A percentile compares a stretch with the other conserved stretches of the same genome.
These are phyloP conservation scores for Strix uralensis DNA, from an alignment of 2,113 vertebrate genomes.

Conservation along the genomic window DNA sequence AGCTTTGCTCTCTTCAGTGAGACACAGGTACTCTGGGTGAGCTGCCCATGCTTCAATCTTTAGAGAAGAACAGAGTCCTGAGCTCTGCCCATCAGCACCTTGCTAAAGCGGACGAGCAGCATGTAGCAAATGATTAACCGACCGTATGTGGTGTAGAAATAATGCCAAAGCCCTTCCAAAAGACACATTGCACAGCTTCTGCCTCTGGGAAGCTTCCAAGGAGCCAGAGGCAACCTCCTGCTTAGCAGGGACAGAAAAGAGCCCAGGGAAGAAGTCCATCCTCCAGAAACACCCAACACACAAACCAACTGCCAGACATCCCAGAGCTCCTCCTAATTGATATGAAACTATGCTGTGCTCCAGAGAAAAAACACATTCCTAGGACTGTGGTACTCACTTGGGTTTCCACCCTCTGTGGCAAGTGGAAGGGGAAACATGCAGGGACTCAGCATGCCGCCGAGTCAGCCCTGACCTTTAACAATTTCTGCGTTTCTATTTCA, in stretches of 20 bases:
- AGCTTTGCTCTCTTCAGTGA: neutral
- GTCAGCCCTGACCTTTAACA: neutral
- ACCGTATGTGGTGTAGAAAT: neutral
- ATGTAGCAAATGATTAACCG: neutral
- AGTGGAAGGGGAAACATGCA: neutral
- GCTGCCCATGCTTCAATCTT: neutral
- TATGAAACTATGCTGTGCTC: neutral
- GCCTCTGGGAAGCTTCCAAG: neutral
- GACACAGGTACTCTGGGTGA: accelerated
- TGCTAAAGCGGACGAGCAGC: neutral
- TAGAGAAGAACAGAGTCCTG: neutral
- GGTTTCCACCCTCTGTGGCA: neutral
- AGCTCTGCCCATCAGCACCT: neutral
- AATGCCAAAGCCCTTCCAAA: neutral
- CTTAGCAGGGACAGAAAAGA: neutral
- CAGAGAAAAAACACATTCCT: neutral
- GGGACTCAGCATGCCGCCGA: accelerated
- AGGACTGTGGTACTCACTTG: neutral
- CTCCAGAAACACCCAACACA: neutral
- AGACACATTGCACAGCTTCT: neutral
- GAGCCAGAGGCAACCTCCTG: neutral
- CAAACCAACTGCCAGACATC: neutral
- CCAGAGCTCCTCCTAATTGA: neutral
- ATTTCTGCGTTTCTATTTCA: neutral
- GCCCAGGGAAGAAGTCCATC: neutral